Base-by-base conservation (phyloP, 2,113 vertebrate genomes). In the Clinocottus analis region DNA sequence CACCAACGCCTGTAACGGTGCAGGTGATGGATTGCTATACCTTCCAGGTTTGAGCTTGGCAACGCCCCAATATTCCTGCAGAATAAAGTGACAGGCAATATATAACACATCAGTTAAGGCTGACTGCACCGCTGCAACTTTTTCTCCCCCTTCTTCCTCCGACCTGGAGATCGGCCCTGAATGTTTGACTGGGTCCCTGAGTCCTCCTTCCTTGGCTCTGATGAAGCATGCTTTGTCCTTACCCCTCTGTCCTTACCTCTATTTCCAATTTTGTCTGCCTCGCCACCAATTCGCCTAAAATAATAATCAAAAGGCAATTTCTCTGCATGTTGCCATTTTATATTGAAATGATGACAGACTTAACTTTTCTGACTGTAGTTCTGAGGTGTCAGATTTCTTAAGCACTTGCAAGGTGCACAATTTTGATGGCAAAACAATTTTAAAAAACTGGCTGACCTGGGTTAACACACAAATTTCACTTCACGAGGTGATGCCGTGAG, bases 11-110 rank as follows among this genome's bases (percentile, higher is more conserved):
- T 72, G 80, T 74, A 81, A 86, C 78, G 61, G 80, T 64, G 74
- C 87, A 86, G 79, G 90, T 94, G 94, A 95, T 95, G 92, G 93
- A 94, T 94, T 93, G 92, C 91, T 87, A 59, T 92, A 88, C 92
- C 92, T 89, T 93, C 90, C 88, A 93, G 90, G 88, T 92, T 92
- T 92, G 92, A 92, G 92, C 90, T 91, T 85, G 85, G 93, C 91
- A 92, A 93, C 92, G 87, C 91, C 93, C 92, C 92, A 94, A 94
- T 94, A 93, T 95, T 94, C 91, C 89, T 60, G 82, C 80, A 80
- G 92, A 91, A 94, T 92, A 91, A 93, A 92, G 92, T 95, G 93
- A 94, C 93, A 94, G 94, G 92, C 87, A 92, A 93, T 94, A 92
- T 93, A 95, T 93, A 94, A 92, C 89, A 73, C 90, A 94, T 94